Evolutionary conservation across 2,888 invertebrate genomes (phyloP).

Genomic region (Synergus itoensis): DNA sequence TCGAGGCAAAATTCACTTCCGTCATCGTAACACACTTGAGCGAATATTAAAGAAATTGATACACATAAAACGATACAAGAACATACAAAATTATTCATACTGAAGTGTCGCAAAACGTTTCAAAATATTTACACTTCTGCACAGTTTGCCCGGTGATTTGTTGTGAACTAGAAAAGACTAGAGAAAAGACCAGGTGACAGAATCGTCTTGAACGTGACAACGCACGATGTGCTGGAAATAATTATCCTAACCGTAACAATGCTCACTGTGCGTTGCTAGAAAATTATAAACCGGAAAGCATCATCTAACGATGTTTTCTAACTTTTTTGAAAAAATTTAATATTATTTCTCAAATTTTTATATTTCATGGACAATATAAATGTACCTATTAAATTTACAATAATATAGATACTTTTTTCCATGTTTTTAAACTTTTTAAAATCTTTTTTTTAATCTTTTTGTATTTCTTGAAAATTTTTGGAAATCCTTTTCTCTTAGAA

Average conservation of each 20-base stretch:
- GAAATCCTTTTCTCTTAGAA: too few species aligned
- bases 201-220: constrained; percentile 57
- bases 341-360: rapidly evolving
- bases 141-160: background rate
- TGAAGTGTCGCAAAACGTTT: constrained; percentile 36
- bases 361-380: too few species aligned
- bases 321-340: background rate
- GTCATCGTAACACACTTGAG: constrained; percentile 72
- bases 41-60: background rate
- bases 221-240: constrained; percentile 63
- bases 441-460: background rate
- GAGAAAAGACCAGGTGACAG: constrained; percentile 46
- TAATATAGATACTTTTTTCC: too few species aligned
- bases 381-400: too few species aligned
- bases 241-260: constrained; percentile 69
- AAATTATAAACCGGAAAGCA: background rate
- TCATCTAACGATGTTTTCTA: background rate
- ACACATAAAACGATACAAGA: constrained; percentile 37
- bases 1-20: constrained; percentile 77
- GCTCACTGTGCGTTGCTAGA: constrained; percentile 36
- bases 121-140: constrained; percentile 14
- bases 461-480: too few species aligned
- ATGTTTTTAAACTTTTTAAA: too few species aligned
- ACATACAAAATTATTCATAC: constrained; percentile 46
- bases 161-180: constrained; percentile 43